Percentiles rank a stretch among this genome's conserved stretches.
These are phyloP conservation scores for Festucalex cinctus DNA, from an alignment of 2,113 vertebrate species.

Conservation along the genomic window DNA sequence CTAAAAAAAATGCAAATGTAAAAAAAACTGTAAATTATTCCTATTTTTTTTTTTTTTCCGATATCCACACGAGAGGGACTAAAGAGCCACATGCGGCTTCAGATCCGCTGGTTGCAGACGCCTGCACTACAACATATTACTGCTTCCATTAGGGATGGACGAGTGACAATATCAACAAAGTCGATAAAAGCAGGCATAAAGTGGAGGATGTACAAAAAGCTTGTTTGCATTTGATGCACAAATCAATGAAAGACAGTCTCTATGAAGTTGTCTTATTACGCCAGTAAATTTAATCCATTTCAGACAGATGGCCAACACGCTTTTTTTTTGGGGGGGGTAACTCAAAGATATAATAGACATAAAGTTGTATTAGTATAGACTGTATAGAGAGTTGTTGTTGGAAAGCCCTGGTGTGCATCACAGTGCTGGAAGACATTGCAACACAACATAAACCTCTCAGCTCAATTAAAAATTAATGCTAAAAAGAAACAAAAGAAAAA, in stretches of 20 bases:
- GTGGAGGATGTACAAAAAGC: not conserved
- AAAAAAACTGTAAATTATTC: too few relatives aligned
- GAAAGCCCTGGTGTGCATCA: not conserved
- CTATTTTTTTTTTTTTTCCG: too few relatives aligned
- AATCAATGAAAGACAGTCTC: not conserved
- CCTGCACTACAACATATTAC: too few relatives aligned
- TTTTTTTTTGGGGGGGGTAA: not conserved
- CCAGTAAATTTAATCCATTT: not conserved
- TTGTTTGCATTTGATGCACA: conserved; percentile 1
- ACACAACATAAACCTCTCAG: not conserved
- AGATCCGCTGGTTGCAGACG: too few relatives aligned
- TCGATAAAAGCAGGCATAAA: not conserved
- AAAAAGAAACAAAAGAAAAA: not conserved
- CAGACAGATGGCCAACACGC: not conserved
- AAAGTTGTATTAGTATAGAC: not conserved
- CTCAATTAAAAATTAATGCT: not conserved
- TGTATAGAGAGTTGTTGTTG: not conserved
- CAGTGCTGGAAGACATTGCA: not conserved
- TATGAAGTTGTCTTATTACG: not conserved
- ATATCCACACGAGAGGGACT: too few relatives aligned
- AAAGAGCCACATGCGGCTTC: too few relatives aligned
- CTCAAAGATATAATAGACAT: not conserved
- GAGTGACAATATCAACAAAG: not conserved
- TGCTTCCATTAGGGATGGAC: too few relatives aligned
- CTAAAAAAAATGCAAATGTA: too few relatives aligned